Base-by-base conservation (phyloP, 1,140 invertebrate genomes). In the Drosophila azteca region DNA sequence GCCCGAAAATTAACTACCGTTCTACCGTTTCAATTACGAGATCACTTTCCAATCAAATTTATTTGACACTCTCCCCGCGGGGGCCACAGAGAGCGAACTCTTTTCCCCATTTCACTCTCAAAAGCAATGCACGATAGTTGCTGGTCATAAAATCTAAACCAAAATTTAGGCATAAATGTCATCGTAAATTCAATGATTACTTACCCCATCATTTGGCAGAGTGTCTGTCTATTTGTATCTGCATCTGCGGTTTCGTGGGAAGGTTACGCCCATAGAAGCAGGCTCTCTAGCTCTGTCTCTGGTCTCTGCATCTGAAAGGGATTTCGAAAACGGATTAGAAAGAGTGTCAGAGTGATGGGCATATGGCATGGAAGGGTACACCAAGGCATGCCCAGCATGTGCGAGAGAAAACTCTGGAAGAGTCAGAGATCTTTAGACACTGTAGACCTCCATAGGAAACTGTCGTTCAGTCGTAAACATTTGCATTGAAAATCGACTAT, bases 111-210 rank as follows among this genome's bases (percentile, higher is more conserved):
- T 35, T 35, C 31, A 11, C 9, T 35, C 11, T 35, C 31, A 11
- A n/a, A n/a, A n/a, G n/a, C n/a, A n/a, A n/a, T 4, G 15, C 31
- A 2, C n/a, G 57, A n/a, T 43, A 7, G 54, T 26, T 55, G 20
- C 17, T 4, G 53, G 44, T 59, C 20, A 77, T 87, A 53, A 82
- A 87, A 88, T 71, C 43, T 45, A 65, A 65, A 65, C 75, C 79
- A 79, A 64, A 77, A 83, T 69, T 83, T 58, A 67, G 50, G 84
- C 79, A 87, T 88, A 87, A 87, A 87, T 64, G 83, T 87, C 83
- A 79, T 87, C 83, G 72, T 87, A 87, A 87, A 87, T 87, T 82
- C 57, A 17, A 46, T 20, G 59, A 26, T 74, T 75, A 65, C 43
- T 74, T 78, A 67, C 43, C 57, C 61, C 22, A 61, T 45, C 51